Base-by-base conservation (phyloP, 2,113 vertebrate genomes). In the Plotosus lineatus region DNA sequence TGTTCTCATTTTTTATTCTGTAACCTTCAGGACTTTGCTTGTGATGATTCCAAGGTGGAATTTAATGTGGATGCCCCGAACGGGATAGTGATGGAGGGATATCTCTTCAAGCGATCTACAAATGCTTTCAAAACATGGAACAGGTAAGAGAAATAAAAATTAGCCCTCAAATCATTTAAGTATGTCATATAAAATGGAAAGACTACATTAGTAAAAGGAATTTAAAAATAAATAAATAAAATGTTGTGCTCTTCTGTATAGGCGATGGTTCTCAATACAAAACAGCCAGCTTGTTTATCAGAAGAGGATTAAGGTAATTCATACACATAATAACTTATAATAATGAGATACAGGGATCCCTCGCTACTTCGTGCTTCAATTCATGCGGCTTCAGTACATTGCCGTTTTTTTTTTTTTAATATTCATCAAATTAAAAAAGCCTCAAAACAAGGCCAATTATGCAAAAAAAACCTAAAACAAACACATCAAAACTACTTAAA, bases 231-330 rank as follows among this genome's bases (percentile, higher is more conserved):
- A 33, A 6, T 21, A 21, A 33, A 33, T 7, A 28, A 23, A 4
- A 19, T 23, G 21, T 19, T 79, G 11, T 65, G 73, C n/a, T 7
- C 61, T 21, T 36, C 88, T 85, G 80, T 85, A 15, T 86, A 99
- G 98, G 90, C 96, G 98, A 88, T 99, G 98, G 98, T 99, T 99
- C 92, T 99, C 98, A 46, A 99, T 99, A 91, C 98, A 99, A 84
- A 99, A 97, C 89, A 98, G 97, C 89, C 98, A 99, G 82, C 92
- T 99, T 81, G 98, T 99, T 82, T 99, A 99, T 90, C 98, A 99
- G 90, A 99, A 99, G 92, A 98, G 97, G 81, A 95, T 99, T 76
- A 99, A 98, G 96, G 98, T 99, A 90, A 75, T 92, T 86, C 1
- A n/a, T n/a, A n/a, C n/a, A n/a, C n/a, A n/a, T n/a, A n/a, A n/a